Evolutionary conservation across 1,140 invertebrate genomes (phyloP), one percentile per base, ranked within the genome.

Genomic region (Drosophila takahashii): DNA sequence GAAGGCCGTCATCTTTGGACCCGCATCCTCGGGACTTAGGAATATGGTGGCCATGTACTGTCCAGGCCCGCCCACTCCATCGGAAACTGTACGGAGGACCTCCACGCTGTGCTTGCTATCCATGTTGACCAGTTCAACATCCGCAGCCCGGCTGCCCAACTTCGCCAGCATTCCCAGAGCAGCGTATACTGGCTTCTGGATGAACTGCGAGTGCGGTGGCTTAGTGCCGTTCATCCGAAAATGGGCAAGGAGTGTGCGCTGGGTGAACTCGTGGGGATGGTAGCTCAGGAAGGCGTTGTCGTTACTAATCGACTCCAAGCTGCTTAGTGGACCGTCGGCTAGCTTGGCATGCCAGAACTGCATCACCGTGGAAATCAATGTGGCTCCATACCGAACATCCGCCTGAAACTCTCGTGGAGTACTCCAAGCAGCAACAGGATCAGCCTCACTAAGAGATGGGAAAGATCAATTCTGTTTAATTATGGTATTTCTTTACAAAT

Each of bases 281-380:
- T 92, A 93, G 72, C 93, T 93, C 7, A 94, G 74, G 61, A 94
- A 94, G 10, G 84, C 93, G 72, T 94, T 94, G 75, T 94, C 93
- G 75, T 93, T 93, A 59, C 93, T 93, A 4, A 93, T 81, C 4
- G 84, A 93, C 48, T 90, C 92, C 62, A 89, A 89, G 32, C 80
- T 78, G 32, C 32, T 70, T 27, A 85, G 90, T 16, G 69, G 57
- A 9, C 77, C 76, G 3, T 60, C 77, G 4, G 58, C 77, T 6
- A 78, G 87, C 48, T 89, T 84, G 34, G 87, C 77, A 71, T 86
- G 90, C 85, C 92, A 93, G 66, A 92, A 86, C 8, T 81, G 72
- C 48, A 93, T 79, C 29, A 93, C 91, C 7, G 91, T 92, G 52
- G 85, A 84, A 9, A 91, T 83, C 3, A 93, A 65, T n/a, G 90